phyloP scores from a whole-genome alignment of 2,888 invertebrate genomes.

The Mesochorus sp. region DNA sequence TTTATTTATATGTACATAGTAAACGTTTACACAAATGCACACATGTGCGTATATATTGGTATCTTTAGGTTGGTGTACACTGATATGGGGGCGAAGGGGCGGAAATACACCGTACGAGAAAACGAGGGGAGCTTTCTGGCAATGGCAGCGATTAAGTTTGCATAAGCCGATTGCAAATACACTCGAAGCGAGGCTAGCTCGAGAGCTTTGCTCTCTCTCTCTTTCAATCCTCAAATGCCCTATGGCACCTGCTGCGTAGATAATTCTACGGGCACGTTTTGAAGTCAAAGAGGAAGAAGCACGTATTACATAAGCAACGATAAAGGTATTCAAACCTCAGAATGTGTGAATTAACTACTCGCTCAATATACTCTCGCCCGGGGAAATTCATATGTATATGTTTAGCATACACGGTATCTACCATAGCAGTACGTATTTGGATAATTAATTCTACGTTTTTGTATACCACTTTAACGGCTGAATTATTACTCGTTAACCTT shows the following conservation, averaged over 20 bases:
- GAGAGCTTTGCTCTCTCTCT: constrained; percentile 28
- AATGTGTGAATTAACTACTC: constrained; percentile 39
- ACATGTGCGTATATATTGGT: constrained; percentile 24
- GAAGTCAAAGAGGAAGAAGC: constrained; percentile 19
- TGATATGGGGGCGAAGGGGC: too few relatives aligned
- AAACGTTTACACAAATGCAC: background rate
- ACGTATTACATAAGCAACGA: constrained; percentile 16
- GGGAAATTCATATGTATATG: too few relatives aligned
- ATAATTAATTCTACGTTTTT: too few relatives aligned
- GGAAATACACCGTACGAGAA: too few relatives aligned
- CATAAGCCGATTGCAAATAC: constrained; percentile 66
- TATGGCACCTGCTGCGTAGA: constrained; percentile 42
- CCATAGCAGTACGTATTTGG: too few relatives aligned
- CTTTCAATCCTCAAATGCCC: constrained; percentile 35
- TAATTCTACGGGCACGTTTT: constrained; percentile 39
- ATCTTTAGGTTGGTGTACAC: constrained; percentile 17
- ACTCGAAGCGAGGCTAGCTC: constrained; percentile 35
- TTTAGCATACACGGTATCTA: too few relatives aligned
- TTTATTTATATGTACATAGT: background rate
- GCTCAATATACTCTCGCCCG: background rate
- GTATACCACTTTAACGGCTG: too few relatives aligned
- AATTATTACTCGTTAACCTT: too few relatives aligned
- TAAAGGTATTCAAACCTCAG: constrained; percentile 39
- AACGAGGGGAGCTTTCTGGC: constrained; percentile 32
- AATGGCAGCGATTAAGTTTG: constrained; percentile 63